Percentiles rank a stretch among this genome's conserved stretches.
Conservation (phyloP, 2,888 invertebrate species). For the Pyrocoelia pectoralis region DNA sequence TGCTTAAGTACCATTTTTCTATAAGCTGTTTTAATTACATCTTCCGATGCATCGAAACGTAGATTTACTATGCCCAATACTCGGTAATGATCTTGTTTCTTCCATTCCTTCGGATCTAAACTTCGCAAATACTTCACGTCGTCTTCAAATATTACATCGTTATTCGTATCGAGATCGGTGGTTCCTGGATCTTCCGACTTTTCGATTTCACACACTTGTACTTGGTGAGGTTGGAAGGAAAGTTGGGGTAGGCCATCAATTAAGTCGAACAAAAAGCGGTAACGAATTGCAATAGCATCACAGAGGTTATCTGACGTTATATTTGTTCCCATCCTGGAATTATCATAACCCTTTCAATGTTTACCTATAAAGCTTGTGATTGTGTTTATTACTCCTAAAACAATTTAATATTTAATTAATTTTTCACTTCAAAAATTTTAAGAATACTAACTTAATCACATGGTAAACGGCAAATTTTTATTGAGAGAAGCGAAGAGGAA, state of each 20-base stretch:
- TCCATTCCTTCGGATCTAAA: slow-evolving; percentile 96
- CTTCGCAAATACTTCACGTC: slow-evolving; percentile 85
- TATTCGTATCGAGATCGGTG: slow-evolving; percentile 46
- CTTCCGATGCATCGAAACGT: slow-evolving; percentile 87
- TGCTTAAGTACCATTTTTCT: slow-evolving; percentile 89
- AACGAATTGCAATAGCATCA: slow-evolving; percentile 54
- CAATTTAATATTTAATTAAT: neutral
- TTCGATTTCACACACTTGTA: slow-evolving; percentile 51
- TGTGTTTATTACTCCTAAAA: no score
- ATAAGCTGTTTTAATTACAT: slow-evolving; percentile 94
- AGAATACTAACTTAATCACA: slow-evolving; percentile 36
- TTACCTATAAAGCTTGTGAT: neutral
- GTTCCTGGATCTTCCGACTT: slow-evolving; percentile 52
- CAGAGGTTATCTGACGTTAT: slow-evolving; percentile 47
- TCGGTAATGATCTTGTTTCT: slow-evolving; percentile 96
- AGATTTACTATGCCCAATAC: slow-evolving; percentile 89
- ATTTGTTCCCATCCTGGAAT: slow-evolving; percentile 52
- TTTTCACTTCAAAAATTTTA: neutral
- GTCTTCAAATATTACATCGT: slow-evolving; percentile 67
- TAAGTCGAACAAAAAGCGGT: slow-evolving; percentile 53
- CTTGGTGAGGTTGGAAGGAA: slow-evolving; percentile 53
- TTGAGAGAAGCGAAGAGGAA: slow-evolving; percentile 28
- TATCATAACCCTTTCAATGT: slow-evolving; percentile 38
- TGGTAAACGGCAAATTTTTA: slow-evolving; percentile 46
- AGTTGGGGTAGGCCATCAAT: slow-evolving; percentile 50